Evolutionary conservation across 1,140 invertebrate species (phyloP).

Genomic region (Drosophila erecta): DNA sequence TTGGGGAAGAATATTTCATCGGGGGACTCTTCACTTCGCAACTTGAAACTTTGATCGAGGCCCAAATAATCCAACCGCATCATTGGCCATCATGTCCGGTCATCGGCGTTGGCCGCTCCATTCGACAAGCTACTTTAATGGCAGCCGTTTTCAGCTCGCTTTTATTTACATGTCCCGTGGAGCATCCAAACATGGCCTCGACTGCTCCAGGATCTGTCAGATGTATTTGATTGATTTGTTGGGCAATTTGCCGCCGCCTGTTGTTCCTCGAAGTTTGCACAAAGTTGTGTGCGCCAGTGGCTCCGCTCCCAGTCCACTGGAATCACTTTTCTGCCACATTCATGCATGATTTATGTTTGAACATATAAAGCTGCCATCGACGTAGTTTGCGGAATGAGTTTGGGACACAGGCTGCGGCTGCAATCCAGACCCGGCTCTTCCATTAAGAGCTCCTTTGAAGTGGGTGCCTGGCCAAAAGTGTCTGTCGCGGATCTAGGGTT

Average conservation of each 20-base stretch:
- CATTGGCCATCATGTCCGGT: slow-evolving; percentile 30
- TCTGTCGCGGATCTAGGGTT: slow-evolving; percentile 15
- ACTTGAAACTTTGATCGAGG: slow-evolving; percentile 35
- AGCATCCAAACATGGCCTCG: slow-evolving; percentile 11
- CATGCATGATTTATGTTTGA: slow-evolving; percentile 52
- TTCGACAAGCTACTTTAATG: slow-evolving; percentile 40
- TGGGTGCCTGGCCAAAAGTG: slow-evolving; percentile 6
- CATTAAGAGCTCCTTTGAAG: slow-evolving; percentile 17
- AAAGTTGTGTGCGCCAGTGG: slow-evolving; percentile 37
- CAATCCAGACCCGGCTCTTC: background rate
- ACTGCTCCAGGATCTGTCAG: slow-evolving; percentile 27
- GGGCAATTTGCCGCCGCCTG: slow-evolving; percentile 45
- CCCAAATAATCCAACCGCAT: slow-evolving; percentile 44
- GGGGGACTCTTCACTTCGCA: background rate
- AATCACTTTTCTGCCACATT: slow-evolving; percentile 50
- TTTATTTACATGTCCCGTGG: slow-evolving; percentile 46
- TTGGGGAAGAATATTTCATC: slow-evolving; percentile 25
- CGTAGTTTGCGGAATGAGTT: slow-evolving; percentile 9
- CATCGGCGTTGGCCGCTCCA: background rate
- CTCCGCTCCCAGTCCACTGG: slow-evolving; percentile 30
- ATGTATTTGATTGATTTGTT: slow-evolving; percentile 53
- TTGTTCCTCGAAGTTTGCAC: slow-evolving; percentile 33
- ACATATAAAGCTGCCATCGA: slow-evolving; percentile 41
- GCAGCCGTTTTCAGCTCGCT: slow-evolving; percentile 24
- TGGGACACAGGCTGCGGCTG: background rate